Evolutionary conservation across 2,888 invertebrate genomes (phyloP).

Genomic region (Diploptera punctata): DNA sequence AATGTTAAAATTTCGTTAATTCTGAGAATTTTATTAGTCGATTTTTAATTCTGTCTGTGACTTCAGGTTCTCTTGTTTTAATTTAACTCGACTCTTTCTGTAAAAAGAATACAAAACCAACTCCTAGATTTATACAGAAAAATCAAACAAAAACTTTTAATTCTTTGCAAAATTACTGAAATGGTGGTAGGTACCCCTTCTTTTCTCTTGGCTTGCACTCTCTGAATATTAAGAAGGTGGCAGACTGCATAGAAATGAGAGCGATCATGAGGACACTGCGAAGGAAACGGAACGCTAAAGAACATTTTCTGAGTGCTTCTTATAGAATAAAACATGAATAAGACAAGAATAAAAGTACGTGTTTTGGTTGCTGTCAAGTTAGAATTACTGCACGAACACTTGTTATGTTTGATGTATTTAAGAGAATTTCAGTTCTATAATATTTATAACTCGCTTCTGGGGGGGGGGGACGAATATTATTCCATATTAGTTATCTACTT

Average conservation of each 20-base stretch:
- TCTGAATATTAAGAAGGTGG: not conserved
- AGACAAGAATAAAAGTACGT: not conserved
- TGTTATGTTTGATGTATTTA: too few species aligned
- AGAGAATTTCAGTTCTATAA: too few species aligned
- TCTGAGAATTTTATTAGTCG: too few species aligned
- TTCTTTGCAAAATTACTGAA: constrained; percentile 7
- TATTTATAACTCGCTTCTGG: too few species aligned
- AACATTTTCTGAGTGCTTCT: not conserved
- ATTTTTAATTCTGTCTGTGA: too few species aligned
- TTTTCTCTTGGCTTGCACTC: too few species aligned
- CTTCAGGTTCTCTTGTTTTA: too few species aligned
- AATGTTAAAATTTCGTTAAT: too few species aligned
- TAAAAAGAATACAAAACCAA: constrained; percentile 8
- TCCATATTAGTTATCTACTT: too few species aligned
- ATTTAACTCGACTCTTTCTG: not conserved
- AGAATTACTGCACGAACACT: not conserved
- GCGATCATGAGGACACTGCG: not conserved
- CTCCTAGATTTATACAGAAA: not conserved
- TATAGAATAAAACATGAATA: constrained; percentile 6
- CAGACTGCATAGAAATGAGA: not conserved
- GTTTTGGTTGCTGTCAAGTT: not conserved
- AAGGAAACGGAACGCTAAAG: not conserved
- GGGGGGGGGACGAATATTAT: too few species aligned
- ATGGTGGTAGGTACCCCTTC: not conserved
- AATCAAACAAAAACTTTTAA: constrained; percentile 30